Conservation (phyloP, 2,113 vertebrate species). For the Calyptommatus sinebrachiatus region DNA sequence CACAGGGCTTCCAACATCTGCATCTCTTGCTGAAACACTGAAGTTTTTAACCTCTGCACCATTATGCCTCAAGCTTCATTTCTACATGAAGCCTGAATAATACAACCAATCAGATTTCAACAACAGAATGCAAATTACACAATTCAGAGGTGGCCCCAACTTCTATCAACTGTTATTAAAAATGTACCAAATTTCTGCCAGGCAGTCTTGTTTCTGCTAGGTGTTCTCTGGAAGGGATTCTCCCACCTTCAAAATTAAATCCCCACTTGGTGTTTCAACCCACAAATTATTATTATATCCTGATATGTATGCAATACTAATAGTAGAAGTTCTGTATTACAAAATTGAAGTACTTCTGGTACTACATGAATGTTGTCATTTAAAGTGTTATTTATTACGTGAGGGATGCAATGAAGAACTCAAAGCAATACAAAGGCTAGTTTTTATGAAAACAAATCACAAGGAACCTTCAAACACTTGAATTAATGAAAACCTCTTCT, state of each 20-base stretch:
- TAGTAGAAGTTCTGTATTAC: not conserved
- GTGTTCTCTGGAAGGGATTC: not conserved
- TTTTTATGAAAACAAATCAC: not conserved
- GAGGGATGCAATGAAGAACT: not conserved
- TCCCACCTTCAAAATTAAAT: not conserved
- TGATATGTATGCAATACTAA: not conserved
- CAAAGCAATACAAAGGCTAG: not conserved
- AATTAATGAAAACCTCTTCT: not conserved
- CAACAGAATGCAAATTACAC: conserved; percentile 24
- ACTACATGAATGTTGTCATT: not conserved
- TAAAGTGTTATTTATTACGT: conserved; percentile 12
- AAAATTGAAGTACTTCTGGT: not conserved
- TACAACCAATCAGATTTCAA: conserved; percentile 16
- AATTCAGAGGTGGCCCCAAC: conserved; percentile 8
- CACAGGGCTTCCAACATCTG: too few relatives aligned
- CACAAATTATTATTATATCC: not conserved
- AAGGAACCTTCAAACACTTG: not conserved
- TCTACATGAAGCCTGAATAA: conserved; percentile 4
- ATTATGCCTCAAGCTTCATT: too few relatives aligned
- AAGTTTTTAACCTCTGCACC: too few relatives aligned
- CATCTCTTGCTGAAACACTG: too few relatives aligned
- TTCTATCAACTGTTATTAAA: not conserved
- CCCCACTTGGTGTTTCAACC: not conserved
- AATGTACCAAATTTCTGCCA: not conserved
- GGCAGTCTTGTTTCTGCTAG: not conserved